Base-by-base conservation (phyloP, 2,113 vertebrate genomes). In the Apodemus speciosus region DNA sequence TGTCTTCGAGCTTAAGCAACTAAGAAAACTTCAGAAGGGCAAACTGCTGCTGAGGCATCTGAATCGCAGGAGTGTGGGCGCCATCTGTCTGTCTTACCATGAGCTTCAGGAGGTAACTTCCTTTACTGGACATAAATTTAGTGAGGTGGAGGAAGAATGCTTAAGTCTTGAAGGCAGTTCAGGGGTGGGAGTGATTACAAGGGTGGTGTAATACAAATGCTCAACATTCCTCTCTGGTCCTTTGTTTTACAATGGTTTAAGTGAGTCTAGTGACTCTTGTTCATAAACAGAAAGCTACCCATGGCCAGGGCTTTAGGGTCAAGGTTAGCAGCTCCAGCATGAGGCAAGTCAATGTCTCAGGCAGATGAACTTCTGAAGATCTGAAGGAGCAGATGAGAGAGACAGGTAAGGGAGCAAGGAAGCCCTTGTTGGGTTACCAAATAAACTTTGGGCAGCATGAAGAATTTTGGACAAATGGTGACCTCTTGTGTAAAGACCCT, bases 381-480 rank as follows among this genome's bases (percentile, higher is more conserved):
- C 35, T 9, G 14, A 53, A 23, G 8, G 20, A 32, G 7, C 2
- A 23, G 27, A 20, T 5, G 30, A 15, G n/a, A 58, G 69, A 30
- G 16, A 9, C 25, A 62, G 35, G 14, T 10, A 3, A 18, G 18
- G n/a, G 8, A 18, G n/a, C 46, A 23, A 75, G 27, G 20, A n/a
- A 35, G 32, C 13, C 46, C 25, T 16, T 16, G 32, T 6, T 35
- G 69, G 4, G n/a, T 15, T 84, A n/a, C 60, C 40, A 21, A 25
- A 21, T 32, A 58, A 75, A 43, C 9, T 0, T 0, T 20, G n/a
- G n/a, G 27, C 1, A 10, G 6, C 35, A 9, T n/a, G 23, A 56
- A 88, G 38, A 83, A 14, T 1, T 18, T 10, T 69, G 77, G 51
- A 40, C 3, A 27, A 38, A 76, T 56, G 38, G 56, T n/a, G 56